phyloP scores from a whole-genome alignment of 2,113 vertebrate genomes.

The Ceratotherium simum region DNA sequence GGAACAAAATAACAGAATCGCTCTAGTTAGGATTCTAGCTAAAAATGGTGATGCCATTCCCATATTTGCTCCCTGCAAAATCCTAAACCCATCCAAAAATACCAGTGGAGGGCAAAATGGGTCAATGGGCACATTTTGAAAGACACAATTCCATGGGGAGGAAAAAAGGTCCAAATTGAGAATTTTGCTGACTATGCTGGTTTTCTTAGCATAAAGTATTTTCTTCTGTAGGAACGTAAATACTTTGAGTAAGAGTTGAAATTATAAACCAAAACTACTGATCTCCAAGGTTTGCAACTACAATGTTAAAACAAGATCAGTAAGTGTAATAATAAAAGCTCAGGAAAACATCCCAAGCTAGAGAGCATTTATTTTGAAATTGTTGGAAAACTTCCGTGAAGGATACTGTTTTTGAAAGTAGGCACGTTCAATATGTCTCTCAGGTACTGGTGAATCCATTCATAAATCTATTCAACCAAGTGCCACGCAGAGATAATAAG shows the following conservation, averaged over 20 bases:
- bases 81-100: background rate
- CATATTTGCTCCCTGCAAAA: background rate
- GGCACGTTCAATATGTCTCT: background rate
- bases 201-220: background rate
- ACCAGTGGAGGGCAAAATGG: background rate
- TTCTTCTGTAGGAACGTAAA: background rate
- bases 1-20: background rate
- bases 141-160: background rate
- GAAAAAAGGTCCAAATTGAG: background rate
- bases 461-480: background rate
- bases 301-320: background rate
- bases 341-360: background rate
- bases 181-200: background rate
- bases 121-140: background rate
- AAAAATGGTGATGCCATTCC: background rate
- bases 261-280: background rate
- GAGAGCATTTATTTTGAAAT: background rate
- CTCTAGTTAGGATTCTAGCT: background rate
- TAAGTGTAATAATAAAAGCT: slow-evolving; percentile 12
- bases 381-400: background rate
- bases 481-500: background rate
- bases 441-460: background rate
- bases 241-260: background rate
- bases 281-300: background rate
- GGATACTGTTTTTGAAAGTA: background rate